A percentile compares a stretch with the other conserved stretches of the same genome.
Conservation (phyloP, 2,888 invertebrate species). For the Steinernema hermaphroditum region DNA sequence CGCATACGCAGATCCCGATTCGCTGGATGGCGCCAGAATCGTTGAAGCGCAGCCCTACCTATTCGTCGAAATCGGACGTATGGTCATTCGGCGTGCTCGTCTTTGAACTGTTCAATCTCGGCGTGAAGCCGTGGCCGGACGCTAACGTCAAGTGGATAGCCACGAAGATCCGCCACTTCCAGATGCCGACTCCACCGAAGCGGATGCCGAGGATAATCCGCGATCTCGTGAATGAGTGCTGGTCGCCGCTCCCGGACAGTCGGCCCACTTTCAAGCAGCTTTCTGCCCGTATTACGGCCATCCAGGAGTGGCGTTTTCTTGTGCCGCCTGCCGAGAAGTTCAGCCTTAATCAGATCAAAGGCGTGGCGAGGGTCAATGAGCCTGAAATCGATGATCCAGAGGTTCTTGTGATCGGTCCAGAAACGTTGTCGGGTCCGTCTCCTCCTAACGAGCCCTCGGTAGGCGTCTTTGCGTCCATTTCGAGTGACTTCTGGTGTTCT, state of each 20-base stretch:
- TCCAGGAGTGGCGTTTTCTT: background rate
- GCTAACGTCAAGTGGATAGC: background rate
- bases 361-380: conserved; percentile 56
- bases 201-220: background rate
- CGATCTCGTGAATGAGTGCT: background rate
- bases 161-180: conserved; percentile 3
- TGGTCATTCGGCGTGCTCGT: conserved; percentile 25
- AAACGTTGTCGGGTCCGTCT: background rate
- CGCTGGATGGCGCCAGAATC: conserved; percentile 99
- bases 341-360: conserved; percentile 43
- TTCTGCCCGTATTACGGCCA: background rate
- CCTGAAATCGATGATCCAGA: conserved; percentile 46
- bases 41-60: conserved; percentile 70
- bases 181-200: conserved; percentile 7
- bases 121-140: conserved; percentile 13
- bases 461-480: background rate
- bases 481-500: background rate
- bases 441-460: background rate
- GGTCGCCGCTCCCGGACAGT: background rate
- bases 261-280: conserved; percentile 15
- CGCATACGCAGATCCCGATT: conserved; percentile 83
- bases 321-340: background rate
- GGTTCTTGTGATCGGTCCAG: background rate
- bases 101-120: conserved; percentile 10
- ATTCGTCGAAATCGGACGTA: background rate